Conservation (phyloP, 2,113 vertebrate genomes). For the Larimichthys polyactis region DNA sequence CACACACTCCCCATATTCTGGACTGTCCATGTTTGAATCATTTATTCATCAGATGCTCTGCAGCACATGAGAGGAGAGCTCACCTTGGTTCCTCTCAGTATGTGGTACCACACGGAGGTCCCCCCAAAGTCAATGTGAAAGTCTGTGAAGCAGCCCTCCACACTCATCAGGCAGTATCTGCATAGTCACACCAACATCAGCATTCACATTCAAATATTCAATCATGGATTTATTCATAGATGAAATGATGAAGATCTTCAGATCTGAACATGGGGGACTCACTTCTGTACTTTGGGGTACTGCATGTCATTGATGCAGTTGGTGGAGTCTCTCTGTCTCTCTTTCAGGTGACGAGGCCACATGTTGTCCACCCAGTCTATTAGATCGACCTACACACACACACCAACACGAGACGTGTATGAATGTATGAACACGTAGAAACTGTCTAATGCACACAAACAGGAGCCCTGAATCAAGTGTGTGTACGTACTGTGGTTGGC, state of each 20-base stretch:
- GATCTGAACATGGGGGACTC: constrained; percentile 48
- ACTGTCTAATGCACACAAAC: background rate
- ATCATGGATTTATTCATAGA: background rate
- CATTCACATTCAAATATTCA: background rate
- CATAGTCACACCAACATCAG: background rate
- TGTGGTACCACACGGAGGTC: constrained; percentile 98
- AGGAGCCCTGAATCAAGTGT: background rate
- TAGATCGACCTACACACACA: constrained; percentile 89
- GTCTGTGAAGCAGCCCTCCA: constrained; percentile 98
- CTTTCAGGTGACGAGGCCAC: constrained; percentile 98
- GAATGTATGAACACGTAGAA: background rate
- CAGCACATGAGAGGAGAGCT: background rate
- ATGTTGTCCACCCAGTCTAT: constrained; percentile 99
- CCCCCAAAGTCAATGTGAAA: constrained; percentile 99
- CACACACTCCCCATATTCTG: background rate
- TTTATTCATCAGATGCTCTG: background rate
- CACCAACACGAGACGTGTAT: background rate
- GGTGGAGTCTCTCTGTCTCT: constrained; percentile 95
- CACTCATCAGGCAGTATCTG: constrained; percentile 99
- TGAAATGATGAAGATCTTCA: background rate
- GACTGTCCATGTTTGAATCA: background rate
- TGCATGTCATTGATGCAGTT: constrained; percentile 98
- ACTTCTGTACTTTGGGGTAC: constrained; percentile 98
- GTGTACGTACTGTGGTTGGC: constrained; percentile 70
- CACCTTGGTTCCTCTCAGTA: constrained; percentile 96